Evolutionary conservation across 2,113 vertebrate species (phyloP).

Genomic region (Oxyruncus cristatus): DNA sequence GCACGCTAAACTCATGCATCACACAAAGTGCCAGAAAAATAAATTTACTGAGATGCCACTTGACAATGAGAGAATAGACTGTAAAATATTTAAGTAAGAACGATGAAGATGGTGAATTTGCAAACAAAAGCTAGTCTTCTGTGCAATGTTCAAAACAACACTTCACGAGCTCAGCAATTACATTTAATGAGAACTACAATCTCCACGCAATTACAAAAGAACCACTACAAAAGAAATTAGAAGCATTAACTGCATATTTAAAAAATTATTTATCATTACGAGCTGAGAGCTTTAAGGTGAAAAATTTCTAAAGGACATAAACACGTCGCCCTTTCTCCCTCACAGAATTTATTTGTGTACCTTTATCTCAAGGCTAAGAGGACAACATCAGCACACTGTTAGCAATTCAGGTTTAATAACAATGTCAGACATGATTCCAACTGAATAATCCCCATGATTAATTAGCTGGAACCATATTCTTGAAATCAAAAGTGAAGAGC

Average conservation of each 20-base stretch:
- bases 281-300: not conserved
- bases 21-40: not conserved
- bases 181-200: constrained; percentile 31
- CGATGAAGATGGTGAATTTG: constrained; percentile 15
- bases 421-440: not conserved
- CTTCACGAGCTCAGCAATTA: constrained; percentile 24
- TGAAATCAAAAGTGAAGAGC: not conserved
- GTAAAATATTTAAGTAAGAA: constrained; percentile 38
- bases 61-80: not conserved
- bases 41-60: not conserved
- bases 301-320: not conserved
- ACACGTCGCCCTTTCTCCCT: not conserved
- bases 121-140: constrained; percentile 35
- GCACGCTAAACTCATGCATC: not conserved
- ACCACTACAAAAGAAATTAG: constrained; percentile 40
- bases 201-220: constrained; percentile 44
- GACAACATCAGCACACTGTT: not conserved
- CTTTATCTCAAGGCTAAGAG: not conserved
- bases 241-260: constrained; percentile 5
- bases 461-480: not conserved
- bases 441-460: not conserved
- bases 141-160: constrained; percentile 18
- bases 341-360: not conserved
- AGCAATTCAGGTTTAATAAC: constrained; percentile 16
- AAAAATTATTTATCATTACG: constrained; percentile 29